A percentile compares a stretch with the other conserved stretches of the same genome.
Conservation (phyloP, 2,797 vertebrate genomes). For the Simalia tracyae region DNA sequence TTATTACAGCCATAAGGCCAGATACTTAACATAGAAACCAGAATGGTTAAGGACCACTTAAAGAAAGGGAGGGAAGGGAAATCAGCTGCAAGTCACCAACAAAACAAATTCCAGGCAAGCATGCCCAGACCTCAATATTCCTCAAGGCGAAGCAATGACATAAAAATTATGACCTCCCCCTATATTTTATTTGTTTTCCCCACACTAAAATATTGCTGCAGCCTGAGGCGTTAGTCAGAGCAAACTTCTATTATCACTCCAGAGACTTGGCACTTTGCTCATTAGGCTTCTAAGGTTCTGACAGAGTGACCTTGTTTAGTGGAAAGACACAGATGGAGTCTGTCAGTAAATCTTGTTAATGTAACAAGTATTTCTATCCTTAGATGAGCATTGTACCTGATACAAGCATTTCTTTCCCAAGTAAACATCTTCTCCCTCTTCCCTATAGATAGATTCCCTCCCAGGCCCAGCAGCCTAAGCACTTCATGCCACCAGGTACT, state of each 20-base stretch:
- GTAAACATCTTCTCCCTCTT: constrained; percentile 60
- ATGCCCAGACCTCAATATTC: constrained; percentile 51
- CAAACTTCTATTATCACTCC: constrained; percentile 68
- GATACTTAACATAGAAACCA: not conserved
- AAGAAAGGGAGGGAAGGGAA: constrained; percentile 31
- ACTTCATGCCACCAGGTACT: constrained; percentile 48
- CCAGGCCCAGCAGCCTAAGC: constrained; percentile 49
- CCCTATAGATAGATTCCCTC: constrained; percentile 13
- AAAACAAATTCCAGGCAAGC: constrained; percentile 38
- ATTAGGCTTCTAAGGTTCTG: constrained; percentile 69
- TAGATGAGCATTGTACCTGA: constrained; percentile 72
- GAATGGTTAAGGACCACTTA: constrained; percentile 27
- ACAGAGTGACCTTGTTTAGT: constrained; percentile 78
- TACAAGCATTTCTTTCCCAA: constrained; percentile 51
- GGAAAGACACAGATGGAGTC: constrained; percentile 79
- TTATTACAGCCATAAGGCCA: no score
- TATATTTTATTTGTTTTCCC: constrained; percentile 73
- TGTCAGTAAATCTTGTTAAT: constrained; percentile 81
- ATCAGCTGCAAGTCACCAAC: constrained; percentile 42
- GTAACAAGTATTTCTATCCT: constrained; percentile 75
- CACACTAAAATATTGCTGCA: constrained; percentile 71
- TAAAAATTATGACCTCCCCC: constrained; percentile 72
- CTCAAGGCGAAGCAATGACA: constrained; percentile 62
- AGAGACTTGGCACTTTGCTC: constrained; percentile 72
- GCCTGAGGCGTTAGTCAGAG: constrained; percentile 71